phyloP scores from a whole-genome alignment of 2,888 invertebrate species.

The Euclidia mi region DNA sequence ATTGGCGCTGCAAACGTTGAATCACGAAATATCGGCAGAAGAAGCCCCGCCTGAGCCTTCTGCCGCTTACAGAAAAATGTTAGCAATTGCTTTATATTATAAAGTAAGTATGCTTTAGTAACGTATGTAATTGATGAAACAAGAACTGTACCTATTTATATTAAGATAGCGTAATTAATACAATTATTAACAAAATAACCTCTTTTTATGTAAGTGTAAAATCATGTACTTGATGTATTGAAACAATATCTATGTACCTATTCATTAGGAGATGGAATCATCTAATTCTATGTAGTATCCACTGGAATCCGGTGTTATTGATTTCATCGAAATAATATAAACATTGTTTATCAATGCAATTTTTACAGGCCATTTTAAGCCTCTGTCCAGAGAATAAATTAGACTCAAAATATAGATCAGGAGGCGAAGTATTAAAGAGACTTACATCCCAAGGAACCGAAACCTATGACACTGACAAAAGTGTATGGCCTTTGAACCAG shows the following conservation, averaged over 20 bases:
- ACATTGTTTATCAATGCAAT: background rate
- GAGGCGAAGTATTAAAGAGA: conserved; percentile 90
- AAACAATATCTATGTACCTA: no score
- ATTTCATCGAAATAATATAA: no score
- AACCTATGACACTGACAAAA: conserved; percentile 92
- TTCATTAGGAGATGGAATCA: no score
- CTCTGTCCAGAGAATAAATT: conserved; percentile 87
- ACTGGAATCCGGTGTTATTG: no score
- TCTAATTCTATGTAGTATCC: no score
- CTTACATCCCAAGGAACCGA: conserved; percentile 92
- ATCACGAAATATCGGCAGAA: conserved; percentile 88
- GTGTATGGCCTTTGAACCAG: conserved; percentile 93
- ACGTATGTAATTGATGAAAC: no score
- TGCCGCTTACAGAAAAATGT: conserved; percentile 89
- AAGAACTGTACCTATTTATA: no score
- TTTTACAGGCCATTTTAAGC: conserved; percentile 85
- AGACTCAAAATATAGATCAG: conserved; percentile 86
- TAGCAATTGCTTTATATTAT: conserved; percentile 91
- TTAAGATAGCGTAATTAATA: no score
- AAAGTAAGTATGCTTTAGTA: conserved; percentile 91
- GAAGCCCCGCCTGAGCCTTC: conserved; percentile 90
- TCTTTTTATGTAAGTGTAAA: no score
- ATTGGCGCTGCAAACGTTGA: conserved; percentile 87
- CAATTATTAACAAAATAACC: no score
- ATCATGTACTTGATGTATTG: no score